A percentile compares a stretch with the other conserved stretches of the same genome.
phyloP scores from a whole-genome alignment of 2,888 invertebrate species.

The Pammene aurita region DNA sequence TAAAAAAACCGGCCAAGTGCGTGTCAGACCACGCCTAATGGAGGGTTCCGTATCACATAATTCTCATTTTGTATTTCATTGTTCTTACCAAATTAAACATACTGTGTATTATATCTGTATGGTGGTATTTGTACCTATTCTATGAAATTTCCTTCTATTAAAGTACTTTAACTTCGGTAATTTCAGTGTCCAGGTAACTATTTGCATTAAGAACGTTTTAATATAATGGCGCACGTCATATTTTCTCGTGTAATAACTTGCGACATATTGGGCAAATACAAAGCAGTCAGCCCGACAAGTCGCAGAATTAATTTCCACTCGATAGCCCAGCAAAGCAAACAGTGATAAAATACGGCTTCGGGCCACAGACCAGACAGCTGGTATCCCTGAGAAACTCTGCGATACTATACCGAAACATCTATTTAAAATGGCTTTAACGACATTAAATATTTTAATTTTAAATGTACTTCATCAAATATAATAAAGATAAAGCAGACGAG shows the following conservation, averaged over 20 bases:
- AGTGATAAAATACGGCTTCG: conserved; percentile 21
- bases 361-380: conserved; percentile 13
- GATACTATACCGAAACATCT: neutral
- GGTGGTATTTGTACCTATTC: too few relatives aligned
- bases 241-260: conserved; percentile 12
- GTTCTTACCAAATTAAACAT: too few relatives aligned
- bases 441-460: too few relatives aligned
- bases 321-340: conserved; percentile 25
- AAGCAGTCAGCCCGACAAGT: conserved; percentile 12
- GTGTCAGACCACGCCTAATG: too few relatives aligned
- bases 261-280: conserved; percentile 5
- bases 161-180: too few relatives aligned
- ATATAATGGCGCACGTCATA: conserved; percentile 1
- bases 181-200: conserved; percentile 7
- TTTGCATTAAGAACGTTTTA: conserved; percentile 1
- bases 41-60: too few relatives aligned
- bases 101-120: too few relatives aligned
- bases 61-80: too few relatives aligned
- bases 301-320: conserved; percentile 15
- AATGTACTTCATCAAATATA: neutral
- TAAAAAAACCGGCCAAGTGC: too few relatives aligned
- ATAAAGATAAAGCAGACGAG: neutral
- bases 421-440: conserved; percentile 16
- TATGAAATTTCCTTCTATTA: too few relatives aligned
- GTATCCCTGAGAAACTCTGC: conserved; percentile 25